Conservation (phyloP, 2,797 vertebrate genomes). For the Syngnathus rostellatus region DNA sequence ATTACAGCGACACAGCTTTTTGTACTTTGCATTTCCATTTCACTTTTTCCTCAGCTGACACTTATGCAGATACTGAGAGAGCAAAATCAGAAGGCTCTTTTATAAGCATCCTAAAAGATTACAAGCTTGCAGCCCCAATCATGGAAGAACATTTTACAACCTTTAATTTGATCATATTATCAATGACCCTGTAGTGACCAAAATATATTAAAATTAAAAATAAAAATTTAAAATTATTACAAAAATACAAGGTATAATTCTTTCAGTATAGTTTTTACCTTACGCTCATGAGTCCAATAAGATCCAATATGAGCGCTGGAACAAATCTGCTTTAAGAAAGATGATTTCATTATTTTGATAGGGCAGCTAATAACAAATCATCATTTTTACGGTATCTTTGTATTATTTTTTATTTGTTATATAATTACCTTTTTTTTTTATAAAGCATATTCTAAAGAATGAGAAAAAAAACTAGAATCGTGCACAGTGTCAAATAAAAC, state of each 20-base stretch:
- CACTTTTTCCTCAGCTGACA: slow-evolving; percentile 11
- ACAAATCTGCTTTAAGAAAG: not conserved
- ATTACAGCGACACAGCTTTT: slow-evolving; percentile 51
- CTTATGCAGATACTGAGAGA: slow-evolving; percentile 30
- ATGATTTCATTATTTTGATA: not conserved
- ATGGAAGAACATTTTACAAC: not conserved
- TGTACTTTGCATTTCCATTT: slow-evolving; percentile 21
- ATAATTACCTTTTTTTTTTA: no score
- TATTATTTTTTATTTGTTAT: no score
- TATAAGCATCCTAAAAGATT: slow-evolving; percentile 11
- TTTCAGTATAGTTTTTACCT: not conserved
- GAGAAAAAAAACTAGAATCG: no score
- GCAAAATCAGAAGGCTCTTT: slow-evolving; percentile 11
- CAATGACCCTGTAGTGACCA: not conserved
- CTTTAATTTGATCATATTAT: not conserved
- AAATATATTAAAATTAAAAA: no score
- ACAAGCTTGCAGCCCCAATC: slow-evolving; percentile 2
- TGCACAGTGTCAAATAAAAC: not conserved
- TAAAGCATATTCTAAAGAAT: no score
- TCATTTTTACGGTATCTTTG: no score
- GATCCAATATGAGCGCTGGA: not conserved
- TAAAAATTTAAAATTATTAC: not conserved
- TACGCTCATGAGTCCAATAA: not conserved
- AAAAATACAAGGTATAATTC: not conserved
- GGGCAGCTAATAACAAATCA: not conserved